Evolutionary conservation across 92 coral and sea anemone genomes (phyloP).

Genomic region (Diadumene lineata): DNA sequence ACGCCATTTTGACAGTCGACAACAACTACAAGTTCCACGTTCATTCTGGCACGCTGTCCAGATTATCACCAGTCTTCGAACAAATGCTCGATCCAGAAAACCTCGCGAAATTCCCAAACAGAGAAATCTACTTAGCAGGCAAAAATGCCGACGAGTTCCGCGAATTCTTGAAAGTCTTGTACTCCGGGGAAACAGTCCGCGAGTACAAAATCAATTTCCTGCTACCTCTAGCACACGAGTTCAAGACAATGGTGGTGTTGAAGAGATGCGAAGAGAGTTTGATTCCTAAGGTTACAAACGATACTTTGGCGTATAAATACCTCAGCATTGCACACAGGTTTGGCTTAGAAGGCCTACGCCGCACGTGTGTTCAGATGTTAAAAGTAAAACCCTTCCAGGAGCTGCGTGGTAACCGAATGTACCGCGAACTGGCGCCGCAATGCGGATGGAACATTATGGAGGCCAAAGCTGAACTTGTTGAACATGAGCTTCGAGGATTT

Average conservation of each 20-base stretch:
- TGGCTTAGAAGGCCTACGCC: constrained; percentile 36
- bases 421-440: constrained; percentile 36
- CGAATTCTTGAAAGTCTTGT: constrained; percentile 37
- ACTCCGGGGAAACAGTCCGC: constrained; percentile 43
- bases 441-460: constrained; percentile 44
- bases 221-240: constrained; percentile 42
- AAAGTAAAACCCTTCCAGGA: constrained; percentile 25
- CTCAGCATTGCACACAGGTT: constrained; percentile 33
- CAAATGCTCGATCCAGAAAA: constrained; percentile 37
- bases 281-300: constrained; percentile 44
- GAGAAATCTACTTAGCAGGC: constrained; percentile 41
- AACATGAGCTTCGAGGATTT: constrained; percentile 19
- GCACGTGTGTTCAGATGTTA: constrained; percentile 25
- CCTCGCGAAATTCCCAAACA: constrained; percentile 40
- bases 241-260: constrained; percentile 31
- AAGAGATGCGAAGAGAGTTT: constrained; percentile 43
- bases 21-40: constrained; percentile 42
- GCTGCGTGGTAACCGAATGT: constrained; percentile 39
- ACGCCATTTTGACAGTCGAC: constrained; percentile 44
- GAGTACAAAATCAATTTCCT: constrained; percentile 46
- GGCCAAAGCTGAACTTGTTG: constrained; percentile 34
- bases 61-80: constrained; percentile 38
- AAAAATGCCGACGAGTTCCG: constrained; percentile 44
- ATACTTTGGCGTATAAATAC: constrained; percentile 40
- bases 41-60: constrained; percentile 34